Conservation (phyloP, 2,797 vertebrate genomes). For the Zenarchopterus dispar region DNA sequence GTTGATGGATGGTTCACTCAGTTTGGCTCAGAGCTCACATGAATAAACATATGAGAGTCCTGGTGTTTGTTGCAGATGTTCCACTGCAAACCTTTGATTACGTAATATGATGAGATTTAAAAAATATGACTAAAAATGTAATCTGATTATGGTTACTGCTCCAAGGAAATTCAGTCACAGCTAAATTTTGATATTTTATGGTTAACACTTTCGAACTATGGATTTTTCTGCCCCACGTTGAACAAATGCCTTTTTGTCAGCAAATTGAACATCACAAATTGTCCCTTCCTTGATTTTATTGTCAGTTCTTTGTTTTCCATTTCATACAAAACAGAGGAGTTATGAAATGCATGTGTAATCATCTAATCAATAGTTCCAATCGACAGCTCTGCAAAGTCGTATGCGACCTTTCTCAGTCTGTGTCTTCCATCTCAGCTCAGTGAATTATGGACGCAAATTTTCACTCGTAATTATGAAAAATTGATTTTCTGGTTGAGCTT, state of each 20-base stretch:
- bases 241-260: too few species aligned
- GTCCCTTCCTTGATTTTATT: conserved; percentile 30
- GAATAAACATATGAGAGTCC: conserved; percentile 53
- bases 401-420: conserved; percentile 38
- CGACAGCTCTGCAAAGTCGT: conserved; percentile 31
- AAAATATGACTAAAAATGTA: conserved; percentile 39
- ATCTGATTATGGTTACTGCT: conserved; percentile 45
- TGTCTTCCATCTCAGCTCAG: conserved; percentile 41
- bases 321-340: conserved; percentile 35
- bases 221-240: conserved; percentile 34
- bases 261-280: conserved; percentile 21
- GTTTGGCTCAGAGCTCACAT: conserved; percentile 54
- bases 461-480: conserved; percentile 67
- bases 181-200: conserved; percentile 43
- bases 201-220: conserved; percentile 19
- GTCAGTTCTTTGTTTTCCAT: conserved; percentile 27
- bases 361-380: conserved; percentile 51
- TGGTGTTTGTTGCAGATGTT: conserved; percentile 30
- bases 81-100: conserved; percentile 42
- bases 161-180: conserved; percentile 22
- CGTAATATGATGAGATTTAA: conserved; percentile 38
- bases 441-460: conserved; percentile 65
- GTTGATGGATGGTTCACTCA: conserved; percentile 58
- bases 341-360: conserved; percentile 50
- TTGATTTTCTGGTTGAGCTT: conserved; percentile 62